Percentiles rank a stretch among this genome's conserved stretches.
These are phyloP conservation scores for Channallabes apus DNA, from an alignment of 2,797 vertebrate genomes.

Conservation along the genomic window DNA sequence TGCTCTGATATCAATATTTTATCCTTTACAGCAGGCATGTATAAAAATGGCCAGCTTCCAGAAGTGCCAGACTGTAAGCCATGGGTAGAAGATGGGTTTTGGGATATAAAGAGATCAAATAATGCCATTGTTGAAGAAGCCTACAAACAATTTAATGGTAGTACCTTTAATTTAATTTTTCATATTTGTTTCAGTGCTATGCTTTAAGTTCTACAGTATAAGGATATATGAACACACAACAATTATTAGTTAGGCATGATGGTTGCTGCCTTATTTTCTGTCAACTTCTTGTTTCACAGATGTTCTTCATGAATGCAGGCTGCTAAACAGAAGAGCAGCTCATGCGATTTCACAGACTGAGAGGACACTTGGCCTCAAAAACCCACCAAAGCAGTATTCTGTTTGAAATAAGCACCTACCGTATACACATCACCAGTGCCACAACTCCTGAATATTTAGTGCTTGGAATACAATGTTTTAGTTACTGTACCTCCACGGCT, in stretches of 20 bases:
- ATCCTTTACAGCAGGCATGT: conserved; percentile 68
- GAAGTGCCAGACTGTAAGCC: conserved; percentile 75
- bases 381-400: conserved; percentile 78
- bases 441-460: conserved; percentile 57
- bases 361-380: conserved; percentile 74
- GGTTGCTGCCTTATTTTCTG: conserved; percentile 8
- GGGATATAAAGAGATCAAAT: conserved; percentile 79
- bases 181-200: not conserved
- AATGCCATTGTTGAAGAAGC: conserved; percentile 80
- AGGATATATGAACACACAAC: not conserved
- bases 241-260: not conserved
- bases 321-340: conserved; percentile 80
- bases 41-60: conserved; percentile 77
- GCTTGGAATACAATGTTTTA: conserved; percentile 41
- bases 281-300: conserved; percentile 60
- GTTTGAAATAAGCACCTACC: conserved; percentile 63
- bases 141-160: conserved; percentile 81
- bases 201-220: not conserved
- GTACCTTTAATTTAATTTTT: conserved; percentile 22
- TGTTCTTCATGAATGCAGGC: conserved; percentile 81
- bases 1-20: conserved; percentile 23
- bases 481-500: conserved; percentile 52
- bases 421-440: conserved; percentile 56
- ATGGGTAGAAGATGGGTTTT: conserved; percentile 80
- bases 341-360: conserved; percentile 79